These are phyloP conservation scores for Onychostoma macrolepis DNA, from an alignment of 2,113 vertebrate genomes.

Conservation along the genomic window DNA sequence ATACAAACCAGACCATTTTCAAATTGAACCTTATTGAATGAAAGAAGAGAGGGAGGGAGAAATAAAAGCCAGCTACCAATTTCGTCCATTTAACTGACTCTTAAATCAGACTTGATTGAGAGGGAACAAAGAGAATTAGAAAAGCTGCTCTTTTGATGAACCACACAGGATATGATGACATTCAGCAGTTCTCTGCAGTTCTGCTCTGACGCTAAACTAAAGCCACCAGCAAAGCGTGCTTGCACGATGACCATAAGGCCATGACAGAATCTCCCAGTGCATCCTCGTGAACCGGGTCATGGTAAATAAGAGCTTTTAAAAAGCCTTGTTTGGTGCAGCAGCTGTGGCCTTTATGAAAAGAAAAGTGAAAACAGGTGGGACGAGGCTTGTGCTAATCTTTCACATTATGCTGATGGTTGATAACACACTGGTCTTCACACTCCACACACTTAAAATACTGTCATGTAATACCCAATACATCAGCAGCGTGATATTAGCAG, in stretches of 20 bases:
- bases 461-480: conserved; percentile 82
- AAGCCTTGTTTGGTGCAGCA: conserved; percentile 75
- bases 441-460: conserved; percentile 76
- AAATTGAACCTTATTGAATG: conserved; percentile 51
- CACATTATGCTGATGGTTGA: conserved; percentile 79
- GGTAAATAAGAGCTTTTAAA: conserved; percentile 70
- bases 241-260: conserved; percentile 39
- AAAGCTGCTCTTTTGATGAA: conserved; percentile 23
- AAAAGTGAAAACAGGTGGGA: conserved; percentile 78
- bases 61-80: conserved; percentile 49
- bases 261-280: conserved; percentile 52
- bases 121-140: conserved; percentile 31
- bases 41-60: conserved; percentile 44
- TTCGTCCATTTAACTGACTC: conserved; percentile 39
- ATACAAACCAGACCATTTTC: conserved; percentile 48
- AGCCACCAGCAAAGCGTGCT: conserved; percentile 35
- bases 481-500: conserved; percentile 80
- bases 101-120: conserved; percentile 43
- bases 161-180: neutral
- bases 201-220: conserved; percentile 41
- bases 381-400: conserved; percentile 78
- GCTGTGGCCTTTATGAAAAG: conserved; percentile 77
- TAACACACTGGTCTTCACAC: conserved; percentile 70
- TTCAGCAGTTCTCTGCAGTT: conserved; percentile 3
- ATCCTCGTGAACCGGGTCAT: conserved; percentile 27